A percentile compares a stretch with the other conserved stretches of the same genome.
Conservation (phyloP, 2,113 vertebrate species). For the Otolemur garnettii region DNA sequence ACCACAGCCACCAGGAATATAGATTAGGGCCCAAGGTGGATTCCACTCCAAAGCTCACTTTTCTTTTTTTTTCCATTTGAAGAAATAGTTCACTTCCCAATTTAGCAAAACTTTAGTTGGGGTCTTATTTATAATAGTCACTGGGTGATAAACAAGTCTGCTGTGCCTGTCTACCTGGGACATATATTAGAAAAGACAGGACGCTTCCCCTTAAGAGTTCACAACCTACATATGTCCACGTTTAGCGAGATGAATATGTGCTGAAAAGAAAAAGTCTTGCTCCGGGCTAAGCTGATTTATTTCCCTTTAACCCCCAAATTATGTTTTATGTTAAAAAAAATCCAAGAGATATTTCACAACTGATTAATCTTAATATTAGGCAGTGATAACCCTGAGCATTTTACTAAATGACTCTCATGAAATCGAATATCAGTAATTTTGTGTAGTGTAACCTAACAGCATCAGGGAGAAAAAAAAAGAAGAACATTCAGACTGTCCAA, state of each 20-base stretch:
- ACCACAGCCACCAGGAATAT: neutral
- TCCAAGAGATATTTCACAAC: neutral
- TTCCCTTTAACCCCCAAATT: slow-evolving; percentile 56
- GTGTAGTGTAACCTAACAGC: neutral
- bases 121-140: neutral
- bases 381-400: neutral
- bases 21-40: fast-evolving
- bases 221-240: neutral
- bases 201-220: neutral
- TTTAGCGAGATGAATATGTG: neutral
- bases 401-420: neutral
- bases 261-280: neutral
- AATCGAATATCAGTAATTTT: neutral
- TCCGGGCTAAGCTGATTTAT: neutral
- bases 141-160: neutral
- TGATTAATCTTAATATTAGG: neutral
- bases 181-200: neutral
- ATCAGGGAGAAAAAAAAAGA: neutral
- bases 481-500: neutral
- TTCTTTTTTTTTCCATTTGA: neutral
- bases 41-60: neutral
- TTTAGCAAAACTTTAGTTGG: neutral
- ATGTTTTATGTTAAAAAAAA: neutral
- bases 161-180: neutral
- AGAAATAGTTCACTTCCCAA: neutral